Percentiles rank a stretch among this genome's conserved stretches.
phyloP scores from a whole-genome alignment of 2,888 invertebrate species.

The Clostera curtula region DNA sequence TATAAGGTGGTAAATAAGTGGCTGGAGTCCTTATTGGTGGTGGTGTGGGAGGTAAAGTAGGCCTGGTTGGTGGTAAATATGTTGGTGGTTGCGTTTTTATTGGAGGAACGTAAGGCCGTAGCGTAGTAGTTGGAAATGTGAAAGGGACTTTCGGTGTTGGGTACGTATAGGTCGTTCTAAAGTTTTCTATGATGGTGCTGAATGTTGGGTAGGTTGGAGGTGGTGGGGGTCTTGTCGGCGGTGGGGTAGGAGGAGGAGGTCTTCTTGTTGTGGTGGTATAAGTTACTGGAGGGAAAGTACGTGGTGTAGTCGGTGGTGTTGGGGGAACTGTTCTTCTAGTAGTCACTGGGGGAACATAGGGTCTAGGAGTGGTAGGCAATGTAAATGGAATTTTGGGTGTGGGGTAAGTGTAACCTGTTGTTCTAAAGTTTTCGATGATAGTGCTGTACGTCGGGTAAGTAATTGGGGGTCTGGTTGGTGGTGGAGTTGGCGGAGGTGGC shows the following conservation, averaged over 20 bases:
- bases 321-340: conserved; percentile 11
- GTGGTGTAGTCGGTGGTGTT: conserved; percentile 9
- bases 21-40: conserved; percentile 9
- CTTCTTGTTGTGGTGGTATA: conserved; percentile 6
- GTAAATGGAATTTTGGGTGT: too few species aligned
- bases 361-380: conserved; percentile 8
- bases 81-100: conserved; percentile 4
- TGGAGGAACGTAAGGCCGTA: conserved; percentile 2
- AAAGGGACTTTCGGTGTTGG: conserved; percentile 15
- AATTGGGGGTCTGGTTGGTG: conserved; percentile 8
- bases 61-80: conserved; percentile 16
- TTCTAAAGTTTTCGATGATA: too few species aligned
- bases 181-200: conserved; percentile 16
- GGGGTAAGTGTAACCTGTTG: too few species aligned
- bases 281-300: conserved; percentile 6
- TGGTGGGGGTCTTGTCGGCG: conserved; percentile 8
- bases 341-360: conserved; percentile 14
- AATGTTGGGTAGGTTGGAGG: conserved; percentile 12
- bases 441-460: conserved; percentile 16
- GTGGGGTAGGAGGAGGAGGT: conserved; percentile 4
- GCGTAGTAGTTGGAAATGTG: conserved; percentile 15
- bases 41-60: conserved; percentile 15
- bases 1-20: conserved; percentile 4
- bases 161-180: conserved; percentile 24
- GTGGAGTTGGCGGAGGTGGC: conserved; percentile 7